These are phyloP conservation scores for Scytalopus superciliaris DNA, from an alignment of 2,113 vertebrate genomes.

Conservation along the genomic window DNA sequence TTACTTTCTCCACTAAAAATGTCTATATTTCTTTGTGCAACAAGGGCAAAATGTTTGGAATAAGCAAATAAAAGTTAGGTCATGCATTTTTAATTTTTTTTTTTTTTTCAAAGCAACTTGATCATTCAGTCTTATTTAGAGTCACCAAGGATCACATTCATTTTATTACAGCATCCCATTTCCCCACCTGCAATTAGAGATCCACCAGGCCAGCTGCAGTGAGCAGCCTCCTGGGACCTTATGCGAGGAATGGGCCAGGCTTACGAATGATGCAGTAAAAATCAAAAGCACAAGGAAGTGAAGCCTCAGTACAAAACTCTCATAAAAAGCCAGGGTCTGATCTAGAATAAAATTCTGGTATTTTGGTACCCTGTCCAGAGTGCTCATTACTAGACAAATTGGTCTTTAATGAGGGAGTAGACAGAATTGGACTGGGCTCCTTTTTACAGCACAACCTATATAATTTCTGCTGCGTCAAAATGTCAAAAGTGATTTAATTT, in stretches of 20 bases:
- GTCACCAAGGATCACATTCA: background rate
- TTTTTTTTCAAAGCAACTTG: background rate
- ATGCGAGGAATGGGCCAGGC: background rate
- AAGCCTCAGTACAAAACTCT: background rate
- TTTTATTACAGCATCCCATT: background rate
- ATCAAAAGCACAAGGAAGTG: background rate
- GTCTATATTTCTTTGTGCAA: background rate
- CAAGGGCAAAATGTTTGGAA: background rate
- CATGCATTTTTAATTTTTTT: background rate
- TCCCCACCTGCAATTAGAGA: background rate
- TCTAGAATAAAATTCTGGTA: background rate
- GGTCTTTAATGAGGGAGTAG: slow-evolving; percentile 5
- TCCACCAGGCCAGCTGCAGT: background rate
- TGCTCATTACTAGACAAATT: background rate
- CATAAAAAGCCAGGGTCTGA: background rate
- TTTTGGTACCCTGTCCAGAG: background rate
- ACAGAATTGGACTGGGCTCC: background rate
- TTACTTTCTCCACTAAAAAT: background rate
- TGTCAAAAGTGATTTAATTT: background rate
- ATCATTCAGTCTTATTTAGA: background rate
- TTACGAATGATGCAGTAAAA: background rate
- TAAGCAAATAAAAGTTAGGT: background rate
- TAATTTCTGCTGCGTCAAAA: background rate
- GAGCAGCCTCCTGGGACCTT: background rate
- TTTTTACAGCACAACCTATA: background rate